A percentile compares a stretch with the other conserved stretches of the same genome.
Conservation (phyloP, 2,797 vertebrate genomes). For the Parotocinclus haroldoi region DNA sequence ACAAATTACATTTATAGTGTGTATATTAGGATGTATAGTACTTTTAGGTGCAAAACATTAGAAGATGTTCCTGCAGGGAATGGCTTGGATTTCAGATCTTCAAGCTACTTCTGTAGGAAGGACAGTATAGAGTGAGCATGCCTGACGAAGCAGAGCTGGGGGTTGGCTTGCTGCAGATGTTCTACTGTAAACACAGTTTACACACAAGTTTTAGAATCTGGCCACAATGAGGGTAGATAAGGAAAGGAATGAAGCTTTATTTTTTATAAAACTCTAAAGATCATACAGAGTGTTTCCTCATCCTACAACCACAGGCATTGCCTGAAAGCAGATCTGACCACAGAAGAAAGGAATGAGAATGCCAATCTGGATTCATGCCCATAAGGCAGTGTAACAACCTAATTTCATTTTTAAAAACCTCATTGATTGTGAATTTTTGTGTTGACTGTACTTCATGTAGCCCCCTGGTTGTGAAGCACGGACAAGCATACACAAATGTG, state of each 20-base stretch:
- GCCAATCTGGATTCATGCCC: slow-evolving; percentile 11
- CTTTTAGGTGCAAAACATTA: slow-evolving; percentile 7
- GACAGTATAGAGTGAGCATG: slow-evolving; percentile 15
- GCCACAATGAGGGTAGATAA: slow-evolving; percentile 20
- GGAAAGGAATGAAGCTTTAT: slow-evolving; percentile 31
- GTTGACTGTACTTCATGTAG: no score
- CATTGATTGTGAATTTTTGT: no score
- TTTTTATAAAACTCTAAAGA: slow-evolving; percentile 29
- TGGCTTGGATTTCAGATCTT: slow-evolving; percentile 6
- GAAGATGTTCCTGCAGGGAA: neutral
- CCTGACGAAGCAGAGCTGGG: slow-evolving; percentile 14
- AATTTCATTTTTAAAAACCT: no score
- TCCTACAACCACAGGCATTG: slow-evolving; percentile 3
- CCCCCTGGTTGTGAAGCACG: no score
- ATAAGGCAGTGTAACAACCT: neutral
- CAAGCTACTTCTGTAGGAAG: slow-evolving; percentile 5
- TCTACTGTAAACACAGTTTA: slow-evolving; percentile 28
- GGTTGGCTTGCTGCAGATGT: slow-evolving; percentile 32
- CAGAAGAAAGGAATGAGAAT: neutral
- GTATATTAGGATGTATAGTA: neutral
- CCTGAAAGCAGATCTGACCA: slow-evolving; percentile 18
- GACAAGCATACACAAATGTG: no score
- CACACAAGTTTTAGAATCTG: slow-evolving; percentile 5
- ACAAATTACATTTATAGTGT: neutral
- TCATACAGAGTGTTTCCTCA: slow-evolving; percentile 31